phyloP scores from a whole-genome alignment of 2,888 invertebrate genomes.

The Trichopria drosophilae region DNA sequence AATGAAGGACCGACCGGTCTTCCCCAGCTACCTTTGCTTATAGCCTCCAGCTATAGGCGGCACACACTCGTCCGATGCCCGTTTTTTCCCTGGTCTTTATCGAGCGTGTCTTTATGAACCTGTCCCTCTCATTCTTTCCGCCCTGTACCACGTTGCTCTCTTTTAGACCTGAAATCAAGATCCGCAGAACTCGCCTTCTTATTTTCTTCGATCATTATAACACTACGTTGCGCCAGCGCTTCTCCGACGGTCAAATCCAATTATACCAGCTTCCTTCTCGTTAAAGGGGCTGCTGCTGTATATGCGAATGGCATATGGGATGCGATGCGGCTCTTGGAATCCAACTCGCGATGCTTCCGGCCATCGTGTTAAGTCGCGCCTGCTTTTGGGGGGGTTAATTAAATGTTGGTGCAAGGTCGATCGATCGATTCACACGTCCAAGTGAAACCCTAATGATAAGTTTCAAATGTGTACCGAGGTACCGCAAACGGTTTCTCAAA shows the following conservation, averaged over 20 bases:
- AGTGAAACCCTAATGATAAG: too few relatives aligned
- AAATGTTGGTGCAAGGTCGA: too few relatives aligned
- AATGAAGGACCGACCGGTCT: conserved; percentile 37
- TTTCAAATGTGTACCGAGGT: too few relatives aligned
- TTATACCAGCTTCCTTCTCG: conserved; percentile 40
- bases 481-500: too few relatives aligned
- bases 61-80: conserved; percentile 23
- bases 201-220: conserved; percentile 42
- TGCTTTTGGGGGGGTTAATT: too few relatives aligned
- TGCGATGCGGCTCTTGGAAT: too few relatives aligned
- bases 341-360: too few relatives aligned
- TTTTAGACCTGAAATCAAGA: conserved; percentile 18
- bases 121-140: neutral
- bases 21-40: conserved; percentile 29
- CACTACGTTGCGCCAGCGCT: conserved; percentile 36
- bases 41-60: conserved; percentile 31
- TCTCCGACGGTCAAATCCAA: conserved; percentile 41
- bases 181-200: conserved; percentile 22
- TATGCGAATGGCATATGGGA: too few relatives aligned
- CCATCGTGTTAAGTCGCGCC: too few relatives aligned
- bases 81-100: conserved; percentile 33
- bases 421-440: too few relatives aligned
- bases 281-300: conserved; percentile 26
- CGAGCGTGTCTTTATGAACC: neutral
- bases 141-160: neutral